Conservation (phyloP, 1,140 invertebrate genomes). For the Cherax destructor region DNA sequence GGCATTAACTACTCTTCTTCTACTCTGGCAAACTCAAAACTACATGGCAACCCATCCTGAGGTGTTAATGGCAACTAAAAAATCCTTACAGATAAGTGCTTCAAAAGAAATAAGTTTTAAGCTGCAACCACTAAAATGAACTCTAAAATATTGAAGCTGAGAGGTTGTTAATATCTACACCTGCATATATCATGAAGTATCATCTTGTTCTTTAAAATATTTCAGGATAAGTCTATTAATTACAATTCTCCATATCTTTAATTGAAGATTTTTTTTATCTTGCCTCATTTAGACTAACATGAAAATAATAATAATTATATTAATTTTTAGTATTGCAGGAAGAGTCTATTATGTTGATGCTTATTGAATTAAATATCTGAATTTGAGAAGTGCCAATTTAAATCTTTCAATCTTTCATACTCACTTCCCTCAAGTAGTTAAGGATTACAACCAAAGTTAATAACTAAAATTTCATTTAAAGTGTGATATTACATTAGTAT, state of each 20-base stretch:
- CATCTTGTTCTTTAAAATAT: too few species aligned
- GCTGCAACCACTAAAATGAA: too few species aligned
- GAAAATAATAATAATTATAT: not conserved
- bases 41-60: not conserved
- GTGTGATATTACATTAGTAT: too few species aligned
- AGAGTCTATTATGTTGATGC: too few species aligned
- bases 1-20: constrained; percentile 1
- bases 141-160: too few species aligned
- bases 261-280: too few species aligned
- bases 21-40: not conserved
- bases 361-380: not conserved
- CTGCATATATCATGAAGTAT: too few species aligned
- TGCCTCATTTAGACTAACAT: not conserved
- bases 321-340: too few species aligned
- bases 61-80: not conserved
- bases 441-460: constrained; percentile 4
- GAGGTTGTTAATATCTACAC: too few species aligned
- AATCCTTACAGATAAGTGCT: not conserved
- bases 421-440: not conserved
- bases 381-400: not conserved
- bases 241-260: too few species aligned
- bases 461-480: not conserved
- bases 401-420: not conserved
- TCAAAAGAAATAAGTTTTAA: too few species aligned
- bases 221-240: too few species aligned